A percentile compares a stretch with the other conserved stretches of the same genome.
Evolutionary conservation across 2,888 invertebrate genomes (phyloP).

Genomic region (Lochmaea capreae): DNA sequence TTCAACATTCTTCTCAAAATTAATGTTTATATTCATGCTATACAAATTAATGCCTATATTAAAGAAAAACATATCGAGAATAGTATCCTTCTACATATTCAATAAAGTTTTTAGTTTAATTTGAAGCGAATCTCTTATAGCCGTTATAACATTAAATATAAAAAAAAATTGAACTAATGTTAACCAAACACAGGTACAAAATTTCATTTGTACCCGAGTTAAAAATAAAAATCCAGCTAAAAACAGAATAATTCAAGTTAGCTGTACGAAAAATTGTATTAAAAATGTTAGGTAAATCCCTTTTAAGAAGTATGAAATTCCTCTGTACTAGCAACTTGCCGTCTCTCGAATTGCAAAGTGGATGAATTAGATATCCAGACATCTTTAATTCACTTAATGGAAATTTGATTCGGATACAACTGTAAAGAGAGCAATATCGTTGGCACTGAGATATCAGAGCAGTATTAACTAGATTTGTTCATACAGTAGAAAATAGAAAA

Average conservation of each 20-base stretch:
- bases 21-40: too few species aligned
- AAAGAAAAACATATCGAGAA: too few species aligned
- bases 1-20: too few species aligned
- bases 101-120: too few species aligned
- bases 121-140: too few species aligned
- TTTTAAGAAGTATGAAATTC: constrained; percentile 9
- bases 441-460: constrained; percentile 25
- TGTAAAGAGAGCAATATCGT: constrained; percentile 31
- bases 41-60: too few species aligned
- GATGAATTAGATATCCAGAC: constrained; percentile 35
- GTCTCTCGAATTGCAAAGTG: constrained; percentile 24
- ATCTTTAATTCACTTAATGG: constrained; percentile 35
- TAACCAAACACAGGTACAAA: not conserved
- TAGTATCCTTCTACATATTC: too few species aligned
- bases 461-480: not conserved
- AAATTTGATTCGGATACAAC: constrained; percentile 35
- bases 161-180: not conserved
- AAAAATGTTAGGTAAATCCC: constrained; percentile 10
- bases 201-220: not conserved
- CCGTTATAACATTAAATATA: too few species aligned
- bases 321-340: constrained; percentile 5
- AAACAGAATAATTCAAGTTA: constrained; percentile 3
- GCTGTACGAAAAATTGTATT: not conserved
- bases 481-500: not conserved
- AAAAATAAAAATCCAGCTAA: constrained; percentile 3